Evolutionary conservation across 1,140 invertebrate species (phyloP).

Genomic region (Eueides isabella): DNA sequence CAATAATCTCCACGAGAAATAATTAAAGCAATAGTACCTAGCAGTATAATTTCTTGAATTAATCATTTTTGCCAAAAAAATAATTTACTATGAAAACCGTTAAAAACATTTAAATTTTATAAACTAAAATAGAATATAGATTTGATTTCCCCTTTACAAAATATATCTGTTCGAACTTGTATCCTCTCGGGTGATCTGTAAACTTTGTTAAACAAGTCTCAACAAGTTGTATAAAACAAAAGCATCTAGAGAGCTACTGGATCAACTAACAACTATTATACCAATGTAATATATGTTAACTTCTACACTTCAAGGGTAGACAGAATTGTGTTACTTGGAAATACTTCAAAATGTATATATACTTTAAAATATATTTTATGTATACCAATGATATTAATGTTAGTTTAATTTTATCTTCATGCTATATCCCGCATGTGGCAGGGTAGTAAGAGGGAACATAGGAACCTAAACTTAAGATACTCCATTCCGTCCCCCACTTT

Average conservation of each 20-base stretch:
- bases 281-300: not conserved
- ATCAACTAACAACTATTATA: not conserved
- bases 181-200: not conserved
- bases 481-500: too few relatives aligned
- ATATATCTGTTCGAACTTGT: not conserved
- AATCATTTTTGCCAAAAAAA: too few relatives aligned
- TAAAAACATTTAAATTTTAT: not conserved
- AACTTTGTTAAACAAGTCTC: not conserved
- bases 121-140: not conserved
- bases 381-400: not conserved
- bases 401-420: too few relatives aligned
- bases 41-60: too few relatives aligned
- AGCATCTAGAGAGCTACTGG: not conserved
- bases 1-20: too few relatives aligned
- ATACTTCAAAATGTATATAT: not conserved
- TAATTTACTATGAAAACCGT: too few relatives aligned
- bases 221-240: conserved; percentile 4
- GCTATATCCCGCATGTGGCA: too few relatives aligned
- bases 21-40: too few relatives aligned
- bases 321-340: not conserved
- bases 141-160: not conserved
- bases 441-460: too few relatives aligned
- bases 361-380: not conserved
- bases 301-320: not conserved
- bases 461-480: too few relatives aligned